phyloP scores from a whole-genome alignment of 2,113 vertebrate species.

The Rutilus rutilus region DNA sequence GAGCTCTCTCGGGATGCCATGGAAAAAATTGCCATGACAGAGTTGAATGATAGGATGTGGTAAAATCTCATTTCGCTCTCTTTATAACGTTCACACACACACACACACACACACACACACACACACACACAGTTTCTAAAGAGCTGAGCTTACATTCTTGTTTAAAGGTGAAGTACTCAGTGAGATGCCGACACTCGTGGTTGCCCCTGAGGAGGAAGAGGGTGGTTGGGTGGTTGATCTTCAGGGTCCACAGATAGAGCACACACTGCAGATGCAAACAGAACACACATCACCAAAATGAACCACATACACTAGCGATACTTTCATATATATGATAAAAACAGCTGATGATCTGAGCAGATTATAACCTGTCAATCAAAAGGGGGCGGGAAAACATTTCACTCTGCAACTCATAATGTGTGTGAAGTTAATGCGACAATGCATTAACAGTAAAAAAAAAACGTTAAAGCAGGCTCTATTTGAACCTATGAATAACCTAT shows the following conservation, averaged over 20 bases:
- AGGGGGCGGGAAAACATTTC: too few species aligned
- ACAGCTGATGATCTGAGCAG: too few species aligned
- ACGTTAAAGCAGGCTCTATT: too few species aligned
- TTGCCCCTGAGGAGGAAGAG: slow-evolving; percentile 97
- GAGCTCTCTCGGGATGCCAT: slow-evolving; percentile 7
- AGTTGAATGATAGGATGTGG: slow-evolving; percentile 6
- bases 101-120: slow-evolving; percentile 14
- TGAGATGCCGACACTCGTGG: slow-evolving; percentile 98
- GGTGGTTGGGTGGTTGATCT: slow-evolving; percentile 95
- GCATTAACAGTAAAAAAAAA: too few species aligned
- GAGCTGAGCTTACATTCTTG: slow-evolving; percentile 91
- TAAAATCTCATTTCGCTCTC: background rate
- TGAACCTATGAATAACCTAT: too few species aligned
- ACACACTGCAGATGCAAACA: slow-evolving; percentile 79
- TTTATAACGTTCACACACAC: background rate
- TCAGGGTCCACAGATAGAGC: slow-evolving; percentile 96
- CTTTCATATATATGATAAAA: background rate
- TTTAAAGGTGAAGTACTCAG: slow-evolving; percentile 99
- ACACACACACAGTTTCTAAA: slow-evolving; percentile 3
- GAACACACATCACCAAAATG: background rate
- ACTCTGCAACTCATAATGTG: too few species aligned
- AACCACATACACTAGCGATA: slow-evolving; percentile 1
- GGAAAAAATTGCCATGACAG: slow-evolving; percentile 22
- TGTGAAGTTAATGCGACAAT: too few species aligned
- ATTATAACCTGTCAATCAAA: too few species aligned